Evolutionary conservation across 1,140 invertebrate genomes (phyloP).

Genomic region (Bombus confusus): DNA sequence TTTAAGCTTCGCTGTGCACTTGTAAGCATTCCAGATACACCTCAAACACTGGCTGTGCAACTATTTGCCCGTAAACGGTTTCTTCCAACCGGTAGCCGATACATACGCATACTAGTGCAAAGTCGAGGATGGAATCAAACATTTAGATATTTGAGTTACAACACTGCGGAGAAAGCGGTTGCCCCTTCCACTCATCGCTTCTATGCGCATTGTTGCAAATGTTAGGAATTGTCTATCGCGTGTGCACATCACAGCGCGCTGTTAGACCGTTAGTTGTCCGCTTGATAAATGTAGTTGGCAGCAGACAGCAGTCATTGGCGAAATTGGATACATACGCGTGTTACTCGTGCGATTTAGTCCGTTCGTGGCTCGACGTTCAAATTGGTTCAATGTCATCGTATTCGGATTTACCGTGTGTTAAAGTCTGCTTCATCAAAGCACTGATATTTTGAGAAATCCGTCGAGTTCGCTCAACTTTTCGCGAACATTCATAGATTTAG

Average conservation of each 20-base stretch:
- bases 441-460: too few species aligned
- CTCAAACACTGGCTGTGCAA: neutral
- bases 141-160: neutral
- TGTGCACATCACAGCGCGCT: neutral
- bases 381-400: neutral
- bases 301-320: neutral
- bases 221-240: neutral
- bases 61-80: neutral
- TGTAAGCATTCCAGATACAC: neutral
- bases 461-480: neutral
- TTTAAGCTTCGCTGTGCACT: too few species aligned
- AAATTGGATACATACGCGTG: slow-evolving; percentile 5
- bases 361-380: neutral
- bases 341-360: neutral
- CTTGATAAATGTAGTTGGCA: slow-evolving; percentile 3
- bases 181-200: neutral
- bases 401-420: neutral
- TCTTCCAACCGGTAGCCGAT: neutral
- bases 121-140: neutral
- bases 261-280: slow-evolving; percentile 3
- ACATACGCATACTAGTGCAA: too few species aligned
- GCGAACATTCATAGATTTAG: too few species aligned
- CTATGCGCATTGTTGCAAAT: neutral
- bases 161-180: too few species aligned
- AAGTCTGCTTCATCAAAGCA: neutral